Evolutionary conservation across 2,888 invertebrate species (phyloP).

Genomic region (Oscheius sp.): DNA sequence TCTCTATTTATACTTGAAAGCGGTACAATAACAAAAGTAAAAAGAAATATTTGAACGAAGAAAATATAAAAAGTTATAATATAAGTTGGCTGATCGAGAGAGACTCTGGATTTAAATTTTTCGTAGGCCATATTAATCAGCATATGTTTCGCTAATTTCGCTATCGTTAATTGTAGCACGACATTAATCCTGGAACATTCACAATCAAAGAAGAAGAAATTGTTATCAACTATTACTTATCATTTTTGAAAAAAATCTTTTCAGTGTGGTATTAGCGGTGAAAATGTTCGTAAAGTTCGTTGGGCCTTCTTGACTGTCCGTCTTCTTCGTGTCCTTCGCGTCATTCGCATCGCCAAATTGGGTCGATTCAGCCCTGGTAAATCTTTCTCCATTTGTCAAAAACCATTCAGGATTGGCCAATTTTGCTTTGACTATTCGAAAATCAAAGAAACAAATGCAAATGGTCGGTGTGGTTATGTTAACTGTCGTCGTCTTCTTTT

Average conservation of each 20-base stretch:
- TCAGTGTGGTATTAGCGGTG: conserved; percentile 66
- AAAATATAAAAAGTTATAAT: too few species aligned
- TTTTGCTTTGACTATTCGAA: conserved; percentile 66
- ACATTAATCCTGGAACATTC: too few species aligned
- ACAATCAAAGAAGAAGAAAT: too few species aligned
- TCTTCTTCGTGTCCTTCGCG: conserved; percentile 66
- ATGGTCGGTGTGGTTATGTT: conserved; percentile 65
- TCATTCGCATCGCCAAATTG: conserved; percentile 68
- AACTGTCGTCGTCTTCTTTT: conserved; percentile 69
- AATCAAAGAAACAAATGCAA: conserved; percentile 70
- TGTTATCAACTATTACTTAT: too few species aligned
- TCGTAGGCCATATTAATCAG: too few species aligned
- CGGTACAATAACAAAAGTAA: too few species aligned
- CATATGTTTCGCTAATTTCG: too few species aligned
- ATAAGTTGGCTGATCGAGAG: too few species aligned
- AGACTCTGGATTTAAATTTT: too few species aligned
- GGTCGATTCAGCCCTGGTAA: conserved; percentile 68
- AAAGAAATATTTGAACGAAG: too few species aligned
- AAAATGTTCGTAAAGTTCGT: conserved; percentile 68
- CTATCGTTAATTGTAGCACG: too few species aligned
- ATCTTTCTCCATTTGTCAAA: neutral
- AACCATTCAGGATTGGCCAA: conserved; percentile 61
- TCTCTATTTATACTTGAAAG: too few species aligned
- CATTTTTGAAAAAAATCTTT: conserved; percentile 13
- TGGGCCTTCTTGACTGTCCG: conserved; percentile 70